Base-by-base conservation (phyloP, 2,888 invertebrate species). In the Rhamnusium bicolor region DNA sequence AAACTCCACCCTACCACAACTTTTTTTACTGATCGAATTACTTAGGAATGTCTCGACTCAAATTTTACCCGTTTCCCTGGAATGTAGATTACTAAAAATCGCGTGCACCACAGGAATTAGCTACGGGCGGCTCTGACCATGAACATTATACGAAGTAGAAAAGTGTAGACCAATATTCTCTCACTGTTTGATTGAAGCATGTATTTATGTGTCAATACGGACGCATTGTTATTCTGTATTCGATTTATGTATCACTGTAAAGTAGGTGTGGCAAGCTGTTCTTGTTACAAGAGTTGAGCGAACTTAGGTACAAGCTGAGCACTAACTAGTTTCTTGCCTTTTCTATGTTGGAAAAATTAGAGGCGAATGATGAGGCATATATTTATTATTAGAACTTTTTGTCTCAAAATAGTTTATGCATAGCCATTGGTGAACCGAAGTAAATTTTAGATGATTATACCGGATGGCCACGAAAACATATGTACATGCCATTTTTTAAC, bases 241-340 rank as follows among this genome's bases (percentile, higher is more conserved):
- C 69, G 74, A 77, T 77, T 71, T 73, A 77, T 77, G 65, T 75
- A 75, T 73, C 75, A 77, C 74, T 70, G 72, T 47, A 47, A 71
- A 46, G 65, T 67, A 73, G 73, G 77, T 73, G 75, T 73, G 77
- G 73, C 71, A 51, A 56, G 49, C 51, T 27, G 49, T 63, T 63
- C 63, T 63, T 27, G 63, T 19, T 63, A 51, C 63, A 51, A 63
- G 63, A 63, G 63, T 63, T 63, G 63, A 63, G 47, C 63, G 63
- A 63, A 49, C 63, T 63, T 51, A 16, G 63, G 16, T 49, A 63
- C 40, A 27, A 49, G 27, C 24, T n/a, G 21, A 46, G n/a, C 63
- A 51, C 10, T 24, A 24, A 40, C 40, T 27, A 49, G 63, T 10
- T 27, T 18, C 49, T 12, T 18, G 40, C 62, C 18, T 58, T 19